Conservation (phyloP, 64 coral and sea anemone species). For the Montipora sp. region DNA sequence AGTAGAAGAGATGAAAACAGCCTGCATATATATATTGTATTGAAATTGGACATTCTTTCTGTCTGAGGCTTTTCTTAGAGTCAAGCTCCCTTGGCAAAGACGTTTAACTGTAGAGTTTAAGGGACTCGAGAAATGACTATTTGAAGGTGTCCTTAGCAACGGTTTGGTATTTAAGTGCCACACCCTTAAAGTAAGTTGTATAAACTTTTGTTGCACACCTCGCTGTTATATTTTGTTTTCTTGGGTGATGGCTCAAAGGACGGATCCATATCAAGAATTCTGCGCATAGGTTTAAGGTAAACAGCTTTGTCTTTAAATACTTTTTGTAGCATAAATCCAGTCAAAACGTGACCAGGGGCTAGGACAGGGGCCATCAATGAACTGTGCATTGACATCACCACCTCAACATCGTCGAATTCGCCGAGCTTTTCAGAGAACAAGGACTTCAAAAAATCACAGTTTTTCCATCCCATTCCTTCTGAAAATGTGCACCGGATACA, state of each 20-base stretch:
- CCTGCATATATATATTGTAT: no score
- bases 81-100: no score
- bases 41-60: no score
- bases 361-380: constrained; percentile 15
- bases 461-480: constrained; percentile 30
- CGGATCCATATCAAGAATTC: constrained; percentile 10
- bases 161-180: no score
- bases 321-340: constrained; percentile 62
- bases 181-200: no score
- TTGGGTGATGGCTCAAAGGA: background rate
- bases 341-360: background rate
- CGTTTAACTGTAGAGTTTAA: no score
- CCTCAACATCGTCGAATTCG: constrained; percentile 47
- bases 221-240: constrained; percentile 48
- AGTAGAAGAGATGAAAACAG: no score
- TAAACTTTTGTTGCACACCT: background rate
- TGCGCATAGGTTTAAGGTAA: constrained; percentile 30
- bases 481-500: background rate
- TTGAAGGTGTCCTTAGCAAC: no score
- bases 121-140: no score
- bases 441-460: constrained; percentile 51
- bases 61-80: no score
- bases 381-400: constrained; percentile 8
- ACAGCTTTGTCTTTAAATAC: constrained; percentile 78
- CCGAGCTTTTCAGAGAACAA: constrained; percentile 10